phyloP scores from a whole-genome alignment of 2,797 vertebrate species.

The Gadopsis marmoratus region DNA sequence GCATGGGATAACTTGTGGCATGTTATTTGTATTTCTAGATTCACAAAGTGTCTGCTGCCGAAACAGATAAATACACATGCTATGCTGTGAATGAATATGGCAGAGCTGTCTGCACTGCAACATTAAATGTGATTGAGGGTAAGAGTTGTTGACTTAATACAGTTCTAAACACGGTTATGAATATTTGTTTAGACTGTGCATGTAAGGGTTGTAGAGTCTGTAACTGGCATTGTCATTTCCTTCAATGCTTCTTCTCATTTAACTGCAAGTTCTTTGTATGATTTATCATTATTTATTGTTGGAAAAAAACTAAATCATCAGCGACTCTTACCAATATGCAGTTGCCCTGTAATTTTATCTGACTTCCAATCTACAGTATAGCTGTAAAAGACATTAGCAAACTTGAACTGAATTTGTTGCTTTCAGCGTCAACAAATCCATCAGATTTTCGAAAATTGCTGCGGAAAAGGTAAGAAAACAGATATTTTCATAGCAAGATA shows the following conservation, averaged over 20 bases:
- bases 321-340: background rate
- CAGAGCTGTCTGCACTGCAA: slow-evolving; percentile 85
- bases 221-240: background rate
- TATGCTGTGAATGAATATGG: slow-evolving; percentile 87
- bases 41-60: slow-evolving; percentile 76
- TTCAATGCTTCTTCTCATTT: background rate
- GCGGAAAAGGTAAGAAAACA: slow-evolving; percentile 84
- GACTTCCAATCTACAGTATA: background rate
- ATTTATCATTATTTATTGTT: background rate
- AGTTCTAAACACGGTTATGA: background rate
- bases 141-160: slow-evolving; percentile 35
- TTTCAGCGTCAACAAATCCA: slow-evolving; percentile 80
- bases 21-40: slow-evolving; percentile 80
- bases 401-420: background rate
- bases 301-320: background rate
- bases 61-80: slow-evolving; percentile 89
- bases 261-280: background rate
- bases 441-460: slow-evolving; percentile 86
- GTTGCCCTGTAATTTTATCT: background rate
- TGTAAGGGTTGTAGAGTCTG: background rate
- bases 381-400: background rate
- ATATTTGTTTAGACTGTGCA: background rate
- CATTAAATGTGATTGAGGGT: slow-evolving; percentile 88
- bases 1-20: background rate
- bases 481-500: background rate